phyloP scores from a whole-genome alignment of 1,140 invertebrate species.

The Pseudoatta argentina region DNA sequence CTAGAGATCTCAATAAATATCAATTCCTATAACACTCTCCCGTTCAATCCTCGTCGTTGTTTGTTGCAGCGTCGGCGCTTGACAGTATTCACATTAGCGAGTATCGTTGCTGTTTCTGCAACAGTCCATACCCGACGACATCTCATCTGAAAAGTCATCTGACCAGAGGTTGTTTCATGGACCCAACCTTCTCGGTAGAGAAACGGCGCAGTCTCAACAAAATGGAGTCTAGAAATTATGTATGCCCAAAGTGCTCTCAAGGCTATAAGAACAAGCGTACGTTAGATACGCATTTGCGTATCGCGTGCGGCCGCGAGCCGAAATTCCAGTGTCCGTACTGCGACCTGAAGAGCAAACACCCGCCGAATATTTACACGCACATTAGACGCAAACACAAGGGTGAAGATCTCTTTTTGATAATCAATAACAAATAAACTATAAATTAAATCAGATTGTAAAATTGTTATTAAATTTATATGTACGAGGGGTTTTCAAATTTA shows the following conservation, averaged over 20 bases:
- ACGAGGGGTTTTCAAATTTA: too few species aligned
- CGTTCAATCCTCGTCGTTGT: slow-evolving; percentile 57
- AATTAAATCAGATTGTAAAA: not conserved
- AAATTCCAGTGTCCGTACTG: slow-evolving; percentile 83
- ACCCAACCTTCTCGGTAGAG: slow-evolving; percentile 65
- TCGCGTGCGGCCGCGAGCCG: slow-evolving; percentile 82
- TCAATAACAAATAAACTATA: slow-evolving; percentile 18
- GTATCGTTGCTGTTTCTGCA: slow-evolving; percentile 74
- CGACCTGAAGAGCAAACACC: slow-evolving; percentile 55
- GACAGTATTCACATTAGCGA: slow-evolving; percentile 9
- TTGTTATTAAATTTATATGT: not conserved
- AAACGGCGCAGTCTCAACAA: slow-evolving; percentile 50
- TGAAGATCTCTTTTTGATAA: slow-evolving; percentile 65
- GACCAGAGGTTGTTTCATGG: slow-evolving; percentile 72
- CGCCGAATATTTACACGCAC: slow-evolving; percentile 70
- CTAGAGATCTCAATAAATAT: slow-evolving; percentile 32
- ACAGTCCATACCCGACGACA: slow-evolving; percentile 67
- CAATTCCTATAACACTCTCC: not conserved
- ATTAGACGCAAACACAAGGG: slow-evolving; percentile 69
- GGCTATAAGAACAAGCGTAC: slow-evolving; percentile 87
- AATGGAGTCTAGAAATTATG: slow-evolving; percentile 60
- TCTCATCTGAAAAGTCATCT: slow-evolving; percentile 74
- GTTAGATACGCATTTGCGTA: slow-evolving; percentile 85
- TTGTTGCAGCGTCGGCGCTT: slow-evolving; percentile 56
- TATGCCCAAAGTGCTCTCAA: slow-evolving; percentile 84